Base-by-base conservation (phyloP, 2,113 vertebrate genomes). In the Erythrocercus mccallii region DNA sequence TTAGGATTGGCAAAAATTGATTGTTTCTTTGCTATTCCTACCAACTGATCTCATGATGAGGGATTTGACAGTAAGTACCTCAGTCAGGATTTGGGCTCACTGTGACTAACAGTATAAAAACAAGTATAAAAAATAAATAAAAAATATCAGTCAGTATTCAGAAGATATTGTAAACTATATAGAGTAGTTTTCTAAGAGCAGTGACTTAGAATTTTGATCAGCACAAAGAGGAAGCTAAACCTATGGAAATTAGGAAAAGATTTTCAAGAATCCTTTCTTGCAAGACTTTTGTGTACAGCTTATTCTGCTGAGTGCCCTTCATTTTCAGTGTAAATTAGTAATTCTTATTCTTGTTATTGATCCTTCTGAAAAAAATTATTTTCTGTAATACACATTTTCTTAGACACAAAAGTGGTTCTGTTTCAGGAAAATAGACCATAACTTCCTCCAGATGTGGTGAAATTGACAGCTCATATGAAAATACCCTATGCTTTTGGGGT, bases 401-500 rank as follows among this genome's bases (percentile, higher is more conserved):
- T 92, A 78, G 38, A 68, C 12, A 82, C 10, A 60, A 57, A 80
- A 83, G 17, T 35, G 11, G 6, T 82, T 38, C 40, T 89, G 10
- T 80, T 89, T 86, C 37, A 81, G 37, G 27, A 94, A 62, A 94
- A 91, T 2, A 78, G 27, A 78, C 60, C 44, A 54, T 73, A 88
- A 86, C 20, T 86, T 95, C 37, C 81, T 92, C 68, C 48, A 92
- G 27, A 87, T 80, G 38, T 80, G 58, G 62, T 83, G 40, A 95
- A 94, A 95, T 44, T 18, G 65, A 53, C 65, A 47, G 12, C 8
- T 87, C 17, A 58, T 10, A 70, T 40, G 48, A 87, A 88, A 79
- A 70, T 12, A 69, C 8, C 21, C 17, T 10, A 50, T 35, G 30
- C 3, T 85, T 91, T 95, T 91, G 13, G 53, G 27, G n/a, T 68